Evolutionary conservation across 1,140 invertebrate genomes (phyloP).

Genomic region (Temnothorax nylanderi): DNA sequence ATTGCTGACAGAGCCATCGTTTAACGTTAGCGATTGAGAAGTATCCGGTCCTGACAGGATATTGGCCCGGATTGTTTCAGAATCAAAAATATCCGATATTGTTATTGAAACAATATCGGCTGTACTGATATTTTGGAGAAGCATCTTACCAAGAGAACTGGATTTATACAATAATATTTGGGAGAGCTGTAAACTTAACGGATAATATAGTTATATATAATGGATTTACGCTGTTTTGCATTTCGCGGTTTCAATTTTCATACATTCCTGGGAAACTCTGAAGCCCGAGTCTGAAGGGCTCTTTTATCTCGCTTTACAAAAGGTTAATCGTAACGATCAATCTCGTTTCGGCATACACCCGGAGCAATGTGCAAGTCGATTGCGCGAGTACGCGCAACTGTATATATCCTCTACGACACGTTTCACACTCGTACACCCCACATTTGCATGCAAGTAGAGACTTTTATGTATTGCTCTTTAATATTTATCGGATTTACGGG

Average conservation of each 20-base stretch:
- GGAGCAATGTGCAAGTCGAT: constrained; percentile 21
- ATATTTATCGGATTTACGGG: constrained; percentile 53
- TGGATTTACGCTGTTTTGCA: background rate
- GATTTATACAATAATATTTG: background rate
- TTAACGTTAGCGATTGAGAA: constrained; percentile 28
- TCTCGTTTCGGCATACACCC: background rate
- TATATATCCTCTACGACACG: constrained; percentile 21
- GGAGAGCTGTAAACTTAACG: background rate
- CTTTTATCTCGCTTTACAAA: background rate
- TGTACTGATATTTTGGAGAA: background rate
- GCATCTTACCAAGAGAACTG: background rate
- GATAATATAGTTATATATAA: constrained; percentile 2
- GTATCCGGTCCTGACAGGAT: background rate
- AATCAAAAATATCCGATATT: constrained; percentile 25
- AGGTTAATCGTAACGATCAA: constrained; percentile 12
- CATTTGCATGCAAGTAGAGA: constrained; percentile 39
- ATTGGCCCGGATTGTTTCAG: background rate
- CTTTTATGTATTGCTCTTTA: constrained; percentile 50
- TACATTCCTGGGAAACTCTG: background rate
- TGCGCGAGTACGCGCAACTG: constrained; percentile 43
- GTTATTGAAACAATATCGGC: background rate
- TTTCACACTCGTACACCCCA: constrained; percentile 9
- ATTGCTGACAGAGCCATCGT: constrained; percentile 9
- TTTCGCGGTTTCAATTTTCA: constrained; percentile 1
- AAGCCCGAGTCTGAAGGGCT: background rate